Conservation (phyloP, 2,888 invertebrate species). For the Papilio gigon region DNA sequence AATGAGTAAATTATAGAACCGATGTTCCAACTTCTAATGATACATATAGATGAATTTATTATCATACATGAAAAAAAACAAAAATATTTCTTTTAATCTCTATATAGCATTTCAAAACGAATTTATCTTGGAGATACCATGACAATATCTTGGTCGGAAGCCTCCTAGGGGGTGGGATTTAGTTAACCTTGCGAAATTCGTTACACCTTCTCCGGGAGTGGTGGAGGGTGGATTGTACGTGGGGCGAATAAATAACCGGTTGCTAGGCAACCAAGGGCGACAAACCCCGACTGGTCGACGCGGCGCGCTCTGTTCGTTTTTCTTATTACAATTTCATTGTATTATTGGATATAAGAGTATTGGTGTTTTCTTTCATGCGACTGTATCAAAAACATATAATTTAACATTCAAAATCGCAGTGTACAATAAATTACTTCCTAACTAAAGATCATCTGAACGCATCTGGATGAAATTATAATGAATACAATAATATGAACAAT, state of each 20-base stretch:
- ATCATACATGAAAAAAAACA: too few relatives aligned
- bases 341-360: background rate
- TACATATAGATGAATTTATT: too few relatives aligned
- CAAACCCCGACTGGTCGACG: constrained; percentile 57
- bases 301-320: constrained; percentile 3
- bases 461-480: too few relatives aligned
- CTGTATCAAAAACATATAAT: background rate
- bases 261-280: constrained; percentile 72
- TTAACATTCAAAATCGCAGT: background rate
- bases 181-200: constrained; percentile 61
- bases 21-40: too few relatives aligned
- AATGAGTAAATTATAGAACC: too few relatives aligned
- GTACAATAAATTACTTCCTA: too few relatives aligned
- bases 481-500: too few relatives aligned
- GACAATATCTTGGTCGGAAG: constrained; percentile 24
- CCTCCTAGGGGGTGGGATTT: constrained; percentile 42
- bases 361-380: background rate
- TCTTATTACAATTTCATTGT: constrained; percentile 29
- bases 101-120: background rate
- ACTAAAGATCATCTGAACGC: too few relatives aligned
- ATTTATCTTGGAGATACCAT: constrained; percentile 21
- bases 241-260: constrained; percentile 72
- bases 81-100: too few relatives aligned
- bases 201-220: constrained; percentile 46
- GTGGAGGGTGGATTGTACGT: constrained; percentile 56